These are phyloP conservation scores for Catocala fraxini DNA, from an alignment of 2,888 invertebrate species.

Conservation along the genomic window DNA sequence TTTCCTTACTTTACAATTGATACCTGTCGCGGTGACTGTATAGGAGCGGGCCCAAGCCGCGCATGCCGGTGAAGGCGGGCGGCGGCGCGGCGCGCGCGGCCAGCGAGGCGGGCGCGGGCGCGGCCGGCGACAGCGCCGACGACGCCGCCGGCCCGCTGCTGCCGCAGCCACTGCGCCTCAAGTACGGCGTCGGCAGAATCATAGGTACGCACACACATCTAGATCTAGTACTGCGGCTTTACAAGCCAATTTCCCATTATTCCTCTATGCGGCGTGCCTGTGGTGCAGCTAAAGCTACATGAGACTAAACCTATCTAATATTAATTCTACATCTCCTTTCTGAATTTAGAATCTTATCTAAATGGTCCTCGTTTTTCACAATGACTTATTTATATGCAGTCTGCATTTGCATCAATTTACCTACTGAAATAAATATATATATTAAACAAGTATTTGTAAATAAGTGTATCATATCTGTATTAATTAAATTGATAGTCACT, in stretches of 20 bases:
- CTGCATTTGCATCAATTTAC: too few species aligned
- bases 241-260: too few species aligned
- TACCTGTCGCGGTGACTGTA: background rate
- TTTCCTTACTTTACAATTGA: background rate
- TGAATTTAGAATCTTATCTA: too few species aligned
- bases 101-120: constrained; percentile 62
- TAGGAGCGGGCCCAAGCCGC: constrained; percentile 92
- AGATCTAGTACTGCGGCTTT: background rate
- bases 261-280: too few species aligned
- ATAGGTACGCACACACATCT: constrained; percentile 86
- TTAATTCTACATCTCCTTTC: background rate
- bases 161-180: constrained; percentile 89
- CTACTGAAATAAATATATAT: too few species aligned
- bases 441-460: too few species aligned
- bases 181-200: constrained; percentile 93
- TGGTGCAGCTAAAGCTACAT: too few species aligned
- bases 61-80: constrained; percentile 92
- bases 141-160: constrained; percentile 72
- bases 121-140: constrained; percentile 56
- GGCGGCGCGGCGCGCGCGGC: constrained; percentile 72
- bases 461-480: too few species aligned
- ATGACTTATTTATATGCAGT: too few species aligned
- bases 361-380: too few species aligned
- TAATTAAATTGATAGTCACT: too few species aligned
- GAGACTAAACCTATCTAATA: background rate